A percentile compares a stretch with the other conserved stretches of the same genome.
phyloP scores from a whole-genome alignment of 2,113 vertebrate genomes.

The Saguinus imperator region DNA sequence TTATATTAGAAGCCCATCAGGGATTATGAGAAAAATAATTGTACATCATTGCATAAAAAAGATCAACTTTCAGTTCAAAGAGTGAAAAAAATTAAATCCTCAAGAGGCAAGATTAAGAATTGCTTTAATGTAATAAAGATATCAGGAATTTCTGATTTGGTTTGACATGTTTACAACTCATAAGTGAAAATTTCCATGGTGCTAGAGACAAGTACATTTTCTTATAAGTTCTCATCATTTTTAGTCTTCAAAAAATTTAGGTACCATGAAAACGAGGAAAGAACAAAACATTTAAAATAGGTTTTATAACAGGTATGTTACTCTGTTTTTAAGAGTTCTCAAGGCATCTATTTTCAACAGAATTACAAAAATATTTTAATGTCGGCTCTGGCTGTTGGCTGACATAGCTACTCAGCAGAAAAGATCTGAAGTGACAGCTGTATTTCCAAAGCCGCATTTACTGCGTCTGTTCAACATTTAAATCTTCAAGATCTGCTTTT shows the following conservation, averaged over 20 bases:
- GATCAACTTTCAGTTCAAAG: background rate
- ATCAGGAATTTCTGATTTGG: constrained; percentile 31
- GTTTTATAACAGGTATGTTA: background rate
- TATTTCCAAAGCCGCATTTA: constrained; percentile 75
- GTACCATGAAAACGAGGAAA: constrained; percentile 54
- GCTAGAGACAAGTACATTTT: background rate
- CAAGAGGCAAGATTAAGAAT: background rate
- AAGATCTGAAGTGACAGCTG: constrained; percentile 76
- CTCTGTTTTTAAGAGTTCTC: constrained; percentile 50
- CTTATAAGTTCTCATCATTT: background rate
- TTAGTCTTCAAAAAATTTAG: background rate
- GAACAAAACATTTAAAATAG: constrained; percentile 38
- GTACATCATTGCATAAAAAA: background rate
- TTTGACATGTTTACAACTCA: constrained; percentile 7
- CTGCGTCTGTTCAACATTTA: constrained; percentile 66
- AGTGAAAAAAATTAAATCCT: background rate
- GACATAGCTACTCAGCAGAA: constrained; percentile 60
- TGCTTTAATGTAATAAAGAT: constrained; percentile 22
- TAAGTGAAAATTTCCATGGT: constrained; percentile 16
- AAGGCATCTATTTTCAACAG: constrained; percentile 47
- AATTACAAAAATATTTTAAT: constrained; percentile 55
- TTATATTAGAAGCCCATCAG: background rate
- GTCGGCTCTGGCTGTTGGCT: constrained; percentile 60
- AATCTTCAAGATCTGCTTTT: constrained; percentile 57
- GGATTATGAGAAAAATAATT: background rate